Conservation (phyloP, 2,113 vertebrate species). For the Trichechus manatus region DNA sequence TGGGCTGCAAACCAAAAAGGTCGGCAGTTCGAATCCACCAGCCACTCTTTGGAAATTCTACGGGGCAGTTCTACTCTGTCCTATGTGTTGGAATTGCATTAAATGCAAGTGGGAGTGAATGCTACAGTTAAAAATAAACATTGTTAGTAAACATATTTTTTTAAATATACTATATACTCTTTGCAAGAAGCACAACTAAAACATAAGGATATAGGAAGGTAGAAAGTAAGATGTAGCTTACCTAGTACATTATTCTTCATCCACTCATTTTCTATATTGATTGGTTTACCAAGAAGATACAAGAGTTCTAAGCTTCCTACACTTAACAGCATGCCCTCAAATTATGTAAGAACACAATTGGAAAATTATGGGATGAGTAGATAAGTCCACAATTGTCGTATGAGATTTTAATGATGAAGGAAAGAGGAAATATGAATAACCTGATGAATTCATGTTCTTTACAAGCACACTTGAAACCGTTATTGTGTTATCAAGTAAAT, state of each 20-base stretch:
- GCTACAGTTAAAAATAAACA: neutral
- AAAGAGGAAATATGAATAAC: neutral
- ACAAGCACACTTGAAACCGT: neutral
- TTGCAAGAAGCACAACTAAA: neutral
- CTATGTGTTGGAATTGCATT: too few relatives aligned
- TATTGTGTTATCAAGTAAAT: neutral
- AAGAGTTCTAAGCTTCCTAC: neutral
- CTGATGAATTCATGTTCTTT: neutral
- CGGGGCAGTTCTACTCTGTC: too few relatives aligned
- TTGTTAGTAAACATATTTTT: neutral
- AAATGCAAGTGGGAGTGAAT: neutral
- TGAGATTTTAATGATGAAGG: neutral
- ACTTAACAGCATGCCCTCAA: neutral
- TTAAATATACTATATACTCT: neutral
- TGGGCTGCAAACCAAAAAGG: too few relatives aligned
- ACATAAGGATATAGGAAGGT: neutral
- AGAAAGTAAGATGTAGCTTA: neutral
- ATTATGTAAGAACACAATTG: neutral
- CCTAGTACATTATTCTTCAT: neutral
- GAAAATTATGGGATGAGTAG: neutral
- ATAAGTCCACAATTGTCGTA: neutral
- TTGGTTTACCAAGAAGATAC: neutral
- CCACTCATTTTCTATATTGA: neutral
- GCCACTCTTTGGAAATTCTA: too few relatives aligned
- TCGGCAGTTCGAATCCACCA: too few relatives aligned